phyloP scores from a whole-genome alignment of 2,113 vertebrate genomes.

The Gulo gulo region DNA sequence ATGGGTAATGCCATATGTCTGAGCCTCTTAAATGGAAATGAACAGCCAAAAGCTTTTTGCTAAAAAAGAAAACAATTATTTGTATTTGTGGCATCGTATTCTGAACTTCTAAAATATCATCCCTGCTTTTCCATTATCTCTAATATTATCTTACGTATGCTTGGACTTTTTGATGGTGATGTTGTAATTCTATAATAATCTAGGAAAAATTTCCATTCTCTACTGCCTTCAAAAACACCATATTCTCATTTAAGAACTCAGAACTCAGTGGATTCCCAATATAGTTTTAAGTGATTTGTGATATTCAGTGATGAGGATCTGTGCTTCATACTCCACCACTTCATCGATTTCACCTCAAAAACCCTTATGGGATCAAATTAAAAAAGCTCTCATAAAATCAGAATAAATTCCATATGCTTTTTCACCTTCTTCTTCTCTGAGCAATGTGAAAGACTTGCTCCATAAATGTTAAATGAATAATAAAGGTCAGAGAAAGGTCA shows the following conservation, averaged over 20 bases:
- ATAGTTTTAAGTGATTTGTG: background rate
- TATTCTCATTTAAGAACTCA: background rate
- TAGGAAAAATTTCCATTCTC: background rate
- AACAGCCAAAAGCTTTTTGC: background rate
- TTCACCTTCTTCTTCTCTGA: conserved; percentile 32
- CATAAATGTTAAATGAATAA: conserved; percentile 38
- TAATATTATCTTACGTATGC: background rate
- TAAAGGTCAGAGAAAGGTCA: conserved; percentile 42
- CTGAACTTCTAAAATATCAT: background rate
- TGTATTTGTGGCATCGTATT: background rate
- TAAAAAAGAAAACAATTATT: background rate
- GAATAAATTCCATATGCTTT: background rate
- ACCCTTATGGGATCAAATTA: background rate
- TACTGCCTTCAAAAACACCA: background rate
- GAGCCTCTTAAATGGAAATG: conserved; percentile 34
- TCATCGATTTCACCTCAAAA: background rate
- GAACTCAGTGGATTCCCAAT: background rate
- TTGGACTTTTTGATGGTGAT: background rate
- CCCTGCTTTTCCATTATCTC: background rate
- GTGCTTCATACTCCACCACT: background rate
- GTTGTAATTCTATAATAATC: background rate
- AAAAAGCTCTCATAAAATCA: conserved; percentile 36
- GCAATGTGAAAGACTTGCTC: conserved; percentile 17
- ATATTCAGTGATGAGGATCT: background rate
- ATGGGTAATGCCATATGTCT: conserved; percentile 17